Evolutionary conservation across 2,888 invertebrate species (phyloP), one percentile per base, ranked within the genome.

Genomic region (Dioctria rufipes): DNA sequence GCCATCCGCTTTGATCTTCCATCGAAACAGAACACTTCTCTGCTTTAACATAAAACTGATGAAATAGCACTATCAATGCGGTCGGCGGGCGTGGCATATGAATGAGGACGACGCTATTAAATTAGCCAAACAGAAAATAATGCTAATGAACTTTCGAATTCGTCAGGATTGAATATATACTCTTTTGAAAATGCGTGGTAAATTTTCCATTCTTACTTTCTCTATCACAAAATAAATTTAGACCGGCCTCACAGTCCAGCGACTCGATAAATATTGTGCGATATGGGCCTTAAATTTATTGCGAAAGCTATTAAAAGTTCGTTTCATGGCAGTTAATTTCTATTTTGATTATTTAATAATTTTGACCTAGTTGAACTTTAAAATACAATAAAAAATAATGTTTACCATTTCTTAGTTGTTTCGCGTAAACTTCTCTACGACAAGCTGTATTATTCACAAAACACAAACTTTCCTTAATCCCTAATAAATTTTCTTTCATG

Each of bases 131-230:
- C 60, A 58, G 25, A 25, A 25, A 73, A 73, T 73, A 73, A 73
- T 73, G 73, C 73, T 73, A 73, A 73, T 73, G 73, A 73, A 73
- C 73, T 73, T 73, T 73, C 73, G 73, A 39, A 58, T 54, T 73
- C 73, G 73, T 73, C 73, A 73, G 73, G 73, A 73, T 73, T 49
- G 58, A 73, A 60, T 73, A 25, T 25, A 1, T 25, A 58, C 58
- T 73, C 58, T 73, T 39, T 60, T 13, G 43, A 58, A 73, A 13
- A 51, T 58, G 73, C 58, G 60, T 25, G 60, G 73, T 58, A 73
- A n/a, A 37, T 49, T 69, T 37, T n/a, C 51, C 2, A 25, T 25
- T 25, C 25, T 25, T 37, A 69, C 37, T 69, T 69, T 69, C 25
- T 25, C 69, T 51, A 69, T 69, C 58, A 42, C 51, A 40, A 39